A percentile compares a stretch with the other conserved stretches of the same genome.
phyloP scores from a whole-genome alignment of 2,113 vertebrate genomes.

The Odobenus rosmarus region DNA sequence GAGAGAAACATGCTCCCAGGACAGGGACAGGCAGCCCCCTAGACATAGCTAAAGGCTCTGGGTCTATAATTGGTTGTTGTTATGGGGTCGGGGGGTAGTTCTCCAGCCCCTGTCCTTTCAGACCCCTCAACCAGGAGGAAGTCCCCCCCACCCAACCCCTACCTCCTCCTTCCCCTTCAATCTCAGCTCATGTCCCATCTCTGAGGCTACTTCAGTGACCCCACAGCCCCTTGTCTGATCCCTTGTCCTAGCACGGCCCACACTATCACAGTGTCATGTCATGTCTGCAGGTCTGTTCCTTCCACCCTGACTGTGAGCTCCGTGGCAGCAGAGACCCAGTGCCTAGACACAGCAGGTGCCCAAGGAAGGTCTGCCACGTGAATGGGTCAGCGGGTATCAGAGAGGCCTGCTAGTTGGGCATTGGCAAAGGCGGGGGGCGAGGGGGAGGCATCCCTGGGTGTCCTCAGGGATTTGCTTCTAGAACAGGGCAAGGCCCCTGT shows the following conservation, averaged over 20 bases:
- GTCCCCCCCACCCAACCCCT: accelerated
- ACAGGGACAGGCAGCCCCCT: not conserved
- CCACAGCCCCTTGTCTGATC: not conserved
- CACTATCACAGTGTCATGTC: accelerated
- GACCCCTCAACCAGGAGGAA: not conserved
- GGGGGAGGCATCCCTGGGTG: not conserved
- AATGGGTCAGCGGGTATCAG: not conserved
- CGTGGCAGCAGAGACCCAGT: not conserved
- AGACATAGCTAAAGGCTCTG: not conserved
- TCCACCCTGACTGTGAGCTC: not conserved
- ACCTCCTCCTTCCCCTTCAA: no score
- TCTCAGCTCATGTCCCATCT: not conserved
- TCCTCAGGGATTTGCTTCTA: not conserved
- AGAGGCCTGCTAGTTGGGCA: not conserved
- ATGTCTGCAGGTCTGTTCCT: no score
- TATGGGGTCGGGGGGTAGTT: not conserved
- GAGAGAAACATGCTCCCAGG: not conserved
- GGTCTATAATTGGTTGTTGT: not conserved
- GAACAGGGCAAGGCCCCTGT: not conserved
- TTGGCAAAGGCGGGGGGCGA: not conserved
- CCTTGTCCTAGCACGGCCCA: not conserved
- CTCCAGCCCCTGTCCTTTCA: not conserved
- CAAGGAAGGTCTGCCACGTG: not conserved
- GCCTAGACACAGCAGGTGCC: not conserved
- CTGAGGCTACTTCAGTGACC: not conserved